Evolutionary conservation across 2,797 vertebrate genomes (phyloP), one percentile per base, ranked within the genome.

Genomic region (Falco peregrinus): DNA sequence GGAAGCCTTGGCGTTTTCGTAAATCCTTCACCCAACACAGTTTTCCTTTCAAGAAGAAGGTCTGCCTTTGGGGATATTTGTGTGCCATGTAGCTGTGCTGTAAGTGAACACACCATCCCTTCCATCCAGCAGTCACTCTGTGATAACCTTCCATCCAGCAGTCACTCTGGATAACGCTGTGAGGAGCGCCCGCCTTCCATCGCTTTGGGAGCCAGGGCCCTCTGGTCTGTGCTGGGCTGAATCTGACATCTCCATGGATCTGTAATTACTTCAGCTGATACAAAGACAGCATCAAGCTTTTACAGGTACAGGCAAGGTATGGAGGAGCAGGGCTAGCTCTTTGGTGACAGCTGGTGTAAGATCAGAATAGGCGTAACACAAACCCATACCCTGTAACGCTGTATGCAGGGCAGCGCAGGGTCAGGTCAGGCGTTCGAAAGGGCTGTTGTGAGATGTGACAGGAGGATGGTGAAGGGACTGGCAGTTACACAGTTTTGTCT

Each of bases 1-100:
- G 61, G 51, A 67, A 81, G 10, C 47, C 31, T 41, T 28, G 17
- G 4, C 90, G 53, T 57, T 80, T 91, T 56, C 39, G 24, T 60
- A 56, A 17, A 16, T 45, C 39, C 14, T 92, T 83, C 57, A 77
- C 20, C 20, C 31, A 54, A 5, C 21, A 0, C 31, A 48, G 28
- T 37, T 75, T 67, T 86, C 19, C 65, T 84, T 37, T 63, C 18
- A 48, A 19, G 73, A 48, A 19, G 73, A 8, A 3, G 16, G 5
- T 48, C 43, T 76, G 0, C 4, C 17, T 43, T 31, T 48, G 50
- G 54, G 1, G 1, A 0, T 22, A 39, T 60, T 13, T 76, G 35
- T 37, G 15, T 75, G 64, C 60, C 31, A 7, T 0, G 0, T 78
- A 45, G 33, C 69, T 81, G 10, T 86, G 65, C 33, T 69, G 29